Percentiles rank a stretch among this genome's conserved stretches.
phyloP scores from a whole-genome alignment of 2,888 invertebrate species.

The Pandemis corylana region DNA sequence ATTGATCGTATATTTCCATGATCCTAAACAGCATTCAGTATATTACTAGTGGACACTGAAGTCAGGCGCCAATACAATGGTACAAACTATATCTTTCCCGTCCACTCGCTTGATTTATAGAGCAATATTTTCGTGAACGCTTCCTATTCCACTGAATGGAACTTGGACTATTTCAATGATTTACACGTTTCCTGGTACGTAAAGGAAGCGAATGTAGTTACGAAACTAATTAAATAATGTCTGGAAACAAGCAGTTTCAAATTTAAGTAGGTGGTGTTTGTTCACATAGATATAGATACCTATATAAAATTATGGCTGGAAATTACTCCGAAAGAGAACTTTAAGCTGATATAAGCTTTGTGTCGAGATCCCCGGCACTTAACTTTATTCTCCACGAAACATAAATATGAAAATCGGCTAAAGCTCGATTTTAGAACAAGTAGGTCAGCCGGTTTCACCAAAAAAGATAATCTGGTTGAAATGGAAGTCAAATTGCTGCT shows the following conservation, averaged over 20 bases:
- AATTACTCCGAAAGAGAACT: neutral
- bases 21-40: slow-evolving; percentile 70
- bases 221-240: slow-evolving; percentile 30
- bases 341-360: neutral
- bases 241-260: slow-evolving; percentile 5
- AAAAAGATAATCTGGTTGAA: neutral
- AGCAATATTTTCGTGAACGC: slow-evolving; percentile 63
- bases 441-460: neutral
- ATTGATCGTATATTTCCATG: slow-evolving; percentile 62
- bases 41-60: slow-evolving; percentile 68
- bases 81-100: slow-evolving; percentile 61
- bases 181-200: slow-evolving; percentile 50
- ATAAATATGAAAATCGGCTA: neutral
- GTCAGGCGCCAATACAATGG: slow-evolving; percentile 62
- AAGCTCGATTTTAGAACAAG: neutral
- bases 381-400: neutral
- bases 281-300: neutral
- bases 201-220: slow-evolving; percentile 35
- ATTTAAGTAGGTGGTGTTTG: slow-evolving; percentile 10
- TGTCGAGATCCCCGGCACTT: neutral
- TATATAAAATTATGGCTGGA: neutral
- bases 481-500: neutral
- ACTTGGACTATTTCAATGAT: slow-evolving; percentile 61
- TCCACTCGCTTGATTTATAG: slow-evolving; percentile 67
- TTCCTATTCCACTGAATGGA: slow-evolving; percentile 56